These are phyloP conservation scores for Phortica okadai DNA, from an alignment of 2,888 invertebrate species.

Conservation along the genomic window DNA sequence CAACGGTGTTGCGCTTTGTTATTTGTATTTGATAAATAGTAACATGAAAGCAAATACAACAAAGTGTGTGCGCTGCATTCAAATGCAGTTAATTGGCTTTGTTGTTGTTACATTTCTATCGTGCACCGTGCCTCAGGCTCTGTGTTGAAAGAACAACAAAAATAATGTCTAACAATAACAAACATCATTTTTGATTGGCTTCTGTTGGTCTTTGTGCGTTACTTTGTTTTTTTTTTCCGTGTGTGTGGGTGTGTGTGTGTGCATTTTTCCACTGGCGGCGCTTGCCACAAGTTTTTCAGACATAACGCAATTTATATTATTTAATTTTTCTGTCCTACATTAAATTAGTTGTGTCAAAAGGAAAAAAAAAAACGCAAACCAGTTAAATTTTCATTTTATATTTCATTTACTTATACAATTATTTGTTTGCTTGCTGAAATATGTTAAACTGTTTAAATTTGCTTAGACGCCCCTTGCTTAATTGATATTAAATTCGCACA, in stretches of 20 bases:
- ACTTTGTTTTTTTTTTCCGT: not conserved
- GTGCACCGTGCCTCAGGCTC: not conserved
- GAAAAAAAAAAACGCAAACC: too few relatives aligned
- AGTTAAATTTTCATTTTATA: too few relatives aligned
- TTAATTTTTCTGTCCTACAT: too few relatives aligned
- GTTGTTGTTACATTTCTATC: not conserved
- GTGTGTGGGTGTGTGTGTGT: not conserved
- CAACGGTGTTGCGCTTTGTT: constrained; percentile 14
- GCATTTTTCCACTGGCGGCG: too few relatives aligned
- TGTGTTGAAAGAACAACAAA: not conserved
- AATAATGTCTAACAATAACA: too few relatives aligned
- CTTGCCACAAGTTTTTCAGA: too few relatives aligned
- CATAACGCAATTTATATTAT: too few relatives aligned
- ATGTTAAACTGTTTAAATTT: constrained; percentile 1
- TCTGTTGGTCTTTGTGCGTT: not conserved
- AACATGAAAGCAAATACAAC: constrained; percentile 7
- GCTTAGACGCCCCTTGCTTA: not conserved
- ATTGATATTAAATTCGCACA: constrained; percentile 28
- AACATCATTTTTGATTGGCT: too few relatives aligned
- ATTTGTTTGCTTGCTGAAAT: constrained; percentile 7
- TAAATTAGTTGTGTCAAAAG: too few relatives aligned
- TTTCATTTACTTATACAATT: constrained; percentile 1
- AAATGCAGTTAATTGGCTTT: not conserved
- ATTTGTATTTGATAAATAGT: constrained; percentile 12
- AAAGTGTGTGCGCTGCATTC: not conserved